These are phyloP conservation scores for Glaucomys volans DNA, from an alignment of 2,113 vertebrate genomes.

Conservation along the genomic window DNA sequence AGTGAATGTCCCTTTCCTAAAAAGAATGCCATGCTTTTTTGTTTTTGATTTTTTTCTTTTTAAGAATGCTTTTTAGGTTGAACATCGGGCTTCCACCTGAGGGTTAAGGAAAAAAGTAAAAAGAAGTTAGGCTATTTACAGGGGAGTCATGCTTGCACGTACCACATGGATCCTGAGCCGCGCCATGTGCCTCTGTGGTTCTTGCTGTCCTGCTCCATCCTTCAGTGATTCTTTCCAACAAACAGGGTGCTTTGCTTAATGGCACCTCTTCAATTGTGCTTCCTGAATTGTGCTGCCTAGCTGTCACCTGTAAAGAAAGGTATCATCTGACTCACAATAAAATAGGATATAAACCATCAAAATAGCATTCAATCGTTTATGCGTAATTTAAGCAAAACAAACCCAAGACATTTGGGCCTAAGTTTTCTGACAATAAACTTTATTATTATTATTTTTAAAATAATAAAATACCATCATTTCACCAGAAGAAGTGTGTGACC, in stretches of 20 bases:
- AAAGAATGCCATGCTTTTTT: not conserved
- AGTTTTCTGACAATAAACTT: not conserved
- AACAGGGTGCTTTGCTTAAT: not conserved
- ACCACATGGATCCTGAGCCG: rapidly evolving
- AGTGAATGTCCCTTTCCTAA: not conserved
- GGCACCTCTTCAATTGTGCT: not conserved
- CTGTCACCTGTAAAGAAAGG: constrained; percentile 47
- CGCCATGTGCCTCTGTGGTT: not conserved
- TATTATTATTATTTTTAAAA: not conserved
- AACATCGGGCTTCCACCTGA: not conserved
- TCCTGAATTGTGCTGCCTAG: not conserved
- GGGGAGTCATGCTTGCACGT: rapidly evolving
- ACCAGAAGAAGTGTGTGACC: not conserved
- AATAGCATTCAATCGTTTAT: not conserved
- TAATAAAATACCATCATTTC: not conserved
- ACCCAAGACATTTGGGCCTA: not conserved
- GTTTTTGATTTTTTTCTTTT: not conserved
- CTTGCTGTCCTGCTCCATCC: not conserved
- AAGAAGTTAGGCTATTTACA: not conserved
- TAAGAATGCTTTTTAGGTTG: not conserved
- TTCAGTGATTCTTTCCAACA: not conserved
- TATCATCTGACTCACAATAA: constrained; percentile 46
- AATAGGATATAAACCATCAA: not conserved
- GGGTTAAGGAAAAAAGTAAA: not conserved
- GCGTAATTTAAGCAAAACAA: constrained; percentile 54